Evolutionary conservation across 2,888 invertebrate species (phyloP).

Genomic region (Drosophila neutralis): DNA sequence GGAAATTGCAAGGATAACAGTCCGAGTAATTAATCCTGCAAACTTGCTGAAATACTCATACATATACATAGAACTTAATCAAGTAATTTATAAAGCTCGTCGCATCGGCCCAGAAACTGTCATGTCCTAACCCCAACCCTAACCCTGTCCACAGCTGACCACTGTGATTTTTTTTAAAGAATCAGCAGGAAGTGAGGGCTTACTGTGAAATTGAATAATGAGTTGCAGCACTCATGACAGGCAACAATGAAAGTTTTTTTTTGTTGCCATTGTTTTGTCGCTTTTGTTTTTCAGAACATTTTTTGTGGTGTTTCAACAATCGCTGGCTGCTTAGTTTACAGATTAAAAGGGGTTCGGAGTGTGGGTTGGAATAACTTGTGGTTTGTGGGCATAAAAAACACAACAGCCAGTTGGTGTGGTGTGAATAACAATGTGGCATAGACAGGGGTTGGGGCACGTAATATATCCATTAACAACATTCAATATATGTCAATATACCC

Average conservation of each 20-base stretch:
- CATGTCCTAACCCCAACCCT: slow-evolving; percentile 16
- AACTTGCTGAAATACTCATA: slow-evolving; percentile 55
- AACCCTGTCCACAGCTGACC: slow-evolving; percentile 45
- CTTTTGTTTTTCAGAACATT: slow-evolving; percentile 43
- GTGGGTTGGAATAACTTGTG: slow-evolving; percentile 29
- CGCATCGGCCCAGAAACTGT: slow-evolving; percentile 15
- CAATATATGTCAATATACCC: not conserved
- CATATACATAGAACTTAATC: slow-evolving; percentile 57
- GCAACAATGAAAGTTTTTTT: slow-evolving; percentile 69
- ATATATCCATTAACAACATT: slow-evolving; percentile 16
- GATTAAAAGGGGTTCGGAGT: slow-evolving; percentile 42
- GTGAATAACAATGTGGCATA: slow-evolving; percentile 16
- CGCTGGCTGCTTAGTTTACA: slow-evolving; percentile 42
- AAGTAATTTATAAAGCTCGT: slow-evolving; percentile 70
- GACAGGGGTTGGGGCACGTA: not conserved
- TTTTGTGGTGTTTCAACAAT: slow-evolving; percentile 45
- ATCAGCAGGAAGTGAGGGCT: not conserved
- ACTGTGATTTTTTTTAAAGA: slow-evolving; percentile 60
- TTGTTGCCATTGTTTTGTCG: slow-evolving; percentile 44
- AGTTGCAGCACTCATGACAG: slow-evolving; percentile 66
- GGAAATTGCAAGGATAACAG: slow-evolving; percentile 74
- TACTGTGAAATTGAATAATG: slow-evolving; percentile 79
- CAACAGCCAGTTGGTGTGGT: not conserved
- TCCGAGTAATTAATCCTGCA: slow-evolving; percentile 70
- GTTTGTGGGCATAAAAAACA: slow-evolving; percentile 16